These are phyloP conservation scores for Mionectes macconnelli DNA, from an alignment of 2,113 vertebrate species.

Conservation along the genomic window DNA sequence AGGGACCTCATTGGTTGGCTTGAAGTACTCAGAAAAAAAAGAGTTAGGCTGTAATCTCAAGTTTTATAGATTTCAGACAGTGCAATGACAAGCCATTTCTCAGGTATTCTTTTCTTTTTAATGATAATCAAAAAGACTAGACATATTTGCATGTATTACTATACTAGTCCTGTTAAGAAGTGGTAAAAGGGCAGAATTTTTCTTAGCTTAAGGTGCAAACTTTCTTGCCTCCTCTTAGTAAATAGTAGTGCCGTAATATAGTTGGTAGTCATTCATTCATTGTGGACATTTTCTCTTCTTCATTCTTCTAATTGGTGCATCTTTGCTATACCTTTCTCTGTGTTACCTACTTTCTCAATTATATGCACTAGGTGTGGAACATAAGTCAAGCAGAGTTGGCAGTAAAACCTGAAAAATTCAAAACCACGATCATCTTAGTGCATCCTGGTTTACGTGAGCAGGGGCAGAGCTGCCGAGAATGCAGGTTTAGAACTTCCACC, in stretches of 20 bases:
- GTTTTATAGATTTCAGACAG: neutral
- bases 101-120: neutral
- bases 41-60: neutral
- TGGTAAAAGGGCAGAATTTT: neutral
- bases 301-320: neutral
- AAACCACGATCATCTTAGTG: neutral
- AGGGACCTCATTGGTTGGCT: neutral
- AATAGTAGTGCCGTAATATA: neutral
- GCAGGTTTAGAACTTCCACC: neutral
- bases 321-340: neutral
- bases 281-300: neutral
- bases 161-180: neutral
- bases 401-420: neutral
- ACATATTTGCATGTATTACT: neutral
- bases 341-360: neutral
- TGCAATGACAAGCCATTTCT: neutral
- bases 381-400: neutral
- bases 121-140: fast-evolving
- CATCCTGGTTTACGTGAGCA: fast-evolving
- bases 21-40: neutral
- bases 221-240: neutral
- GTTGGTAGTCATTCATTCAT: neutral
- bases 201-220: neutral
- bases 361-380: neutral
- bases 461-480: neutral